phyloP scores from a whole-genome alignment of 2,797 vertebrate genomes.

The Pitangus sulphuratus region DNA sequence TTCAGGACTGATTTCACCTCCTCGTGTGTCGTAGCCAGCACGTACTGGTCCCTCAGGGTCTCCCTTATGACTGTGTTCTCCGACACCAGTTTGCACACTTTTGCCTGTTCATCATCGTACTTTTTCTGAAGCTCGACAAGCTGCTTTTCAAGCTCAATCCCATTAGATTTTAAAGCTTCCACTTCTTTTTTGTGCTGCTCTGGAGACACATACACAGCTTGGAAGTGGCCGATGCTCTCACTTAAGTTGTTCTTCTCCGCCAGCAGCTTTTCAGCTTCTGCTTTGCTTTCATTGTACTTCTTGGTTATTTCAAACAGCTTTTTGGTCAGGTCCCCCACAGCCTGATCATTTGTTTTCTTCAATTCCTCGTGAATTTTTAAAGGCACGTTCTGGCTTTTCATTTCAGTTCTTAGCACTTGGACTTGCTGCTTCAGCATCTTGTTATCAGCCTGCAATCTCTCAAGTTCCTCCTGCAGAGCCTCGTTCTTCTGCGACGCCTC shows the following conservation, averaged over 20 bases:
- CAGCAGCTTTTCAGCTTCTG: constrained; percentile 82
- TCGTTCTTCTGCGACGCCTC: constrained; percentile 85
- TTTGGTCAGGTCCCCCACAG: constrained; percentile 85
- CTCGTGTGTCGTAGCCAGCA: constrained; percentile 81
- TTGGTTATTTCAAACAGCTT: constrained; percentile 85
- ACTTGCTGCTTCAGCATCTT: constrained; percentile 84
- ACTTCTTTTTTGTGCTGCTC: constrained; percentile 80
- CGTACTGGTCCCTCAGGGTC: constrained; percentile 80
- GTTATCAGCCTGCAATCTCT: constrained; percentile 80
- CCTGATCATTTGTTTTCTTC: constrained; percentile 78
- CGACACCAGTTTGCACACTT: constrained; percentile 68
- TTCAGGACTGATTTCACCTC: constrained; percentile 78
- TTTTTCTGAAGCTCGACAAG: constrained; percentile 78
- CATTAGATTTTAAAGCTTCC: constrained; percentile 73
- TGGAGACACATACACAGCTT: constrained; percentile 72
- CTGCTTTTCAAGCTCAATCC: constrained; percentile 77
- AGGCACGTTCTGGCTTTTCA: constrained; percentile 85
- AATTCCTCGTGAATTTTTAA: constrained; percentile 84
- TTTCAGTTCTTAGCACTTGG: constrained; percentile 80
- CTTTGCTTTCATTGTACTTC: constrained; percentile 81
- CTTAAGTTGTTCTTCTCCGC: constrained; percentile 79
- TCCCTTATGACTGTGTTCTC: constrained; percentile 81
- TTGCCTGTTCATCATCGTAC: constrained; percentile 77
- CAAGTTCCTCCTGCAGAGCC: constrained; percentile 83
- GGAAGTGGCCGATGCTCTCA: constrained; percentile 77